Evolutionary conservation across 1,140 invertebrate genomes (phyloP).

Genomic region (Scaptomyza graminum): DNA sequence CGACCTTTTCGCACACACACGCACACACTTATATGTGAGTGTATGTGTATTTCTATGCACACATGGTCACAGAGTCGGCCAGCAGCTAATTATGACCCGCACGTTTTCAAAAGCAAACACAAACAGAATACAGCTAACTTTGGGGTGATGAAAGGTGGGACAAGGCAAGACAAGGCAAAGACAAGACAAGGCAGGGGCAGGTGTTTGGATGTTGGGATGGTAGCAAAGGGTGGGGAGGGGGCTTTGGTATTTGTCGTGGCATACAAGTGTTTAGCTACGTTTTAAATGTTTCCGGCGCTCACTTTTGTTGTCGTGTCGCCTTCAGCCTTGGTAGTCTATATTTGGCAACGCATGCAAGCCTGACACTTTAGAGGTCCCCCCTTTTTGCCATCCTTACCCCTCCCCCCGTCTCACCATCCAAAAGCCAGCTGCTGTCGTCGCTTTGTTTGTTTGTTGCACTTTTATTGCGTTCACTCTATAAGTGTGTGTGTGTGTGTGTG

Average conservation of each 20-base stretch:
- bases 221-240: not conserved
- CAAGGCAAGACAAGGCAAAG: not conserved
- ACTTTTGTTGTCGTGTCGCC: slow-evolving; percentile 79
- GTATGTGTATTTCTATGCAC: slow-evolving; percentile 8
- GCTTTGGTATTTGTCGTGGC: slow-evolving; percentile 3
- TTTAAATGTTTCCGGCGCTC: slow-evolving; percentile 79
- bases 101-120: slow-evolving; percentile 69
- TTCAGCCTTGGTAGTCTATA: slow-evolving; percentile 81
- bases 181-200: slow-evolving; percentile 1
- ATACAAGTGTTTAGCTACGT: slow-evolving; percentile 80
- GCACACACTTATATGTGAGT: slow-evolving; percentile 1
- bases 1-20: slow-evolving; percentile 63
- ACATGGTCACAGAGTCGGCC: slow-evolving; percentile 45
- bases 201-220: not conserved
- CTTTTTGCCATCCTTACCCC: not conserved
- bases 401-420: not conserved
- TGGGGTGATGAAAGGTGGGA: slow-evolving; percentile 5
- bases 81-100: slow-evolving; percentile 83
- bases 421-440: slow-evolving; percentile 45
- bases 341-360: slow-evolving; percentile 76
- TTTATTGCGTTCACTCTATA: slow-evolving; percentile 71
- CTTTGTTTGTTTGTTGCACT: slow-evolving; percentile 80
- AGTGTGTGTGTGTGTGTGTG: slow-evolving; percentile 48
- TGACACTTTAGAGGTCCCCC: slow-evolving; percentile 30
- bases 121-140: slow-evolving; percentile 5